Conservation (phyloP, 1,140 invertebrate species). For the Lasioglossum baleicum region DNA sequence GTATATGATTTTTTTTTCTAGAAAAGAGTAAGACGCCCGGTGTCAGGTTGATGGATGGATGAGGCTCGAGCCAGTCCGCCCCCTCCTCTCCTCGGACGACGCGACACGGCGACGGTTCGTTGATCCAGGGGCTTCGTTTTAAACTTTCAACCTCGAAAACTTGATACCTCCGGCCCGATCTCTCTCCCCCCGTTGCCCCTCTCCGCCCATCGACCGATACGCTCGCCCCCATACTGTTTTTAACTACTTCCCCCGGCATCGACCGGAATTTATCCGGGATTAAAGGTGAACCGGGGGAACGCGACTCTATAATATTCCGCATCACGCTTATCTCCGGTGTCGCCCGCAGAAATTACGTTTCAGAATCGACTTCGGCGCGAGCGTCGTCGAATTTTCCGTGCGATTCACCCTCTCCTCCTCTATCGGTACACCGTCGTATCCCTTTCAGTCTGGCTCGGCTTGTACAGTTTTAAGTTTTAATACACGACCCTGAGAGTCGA, state of each 20-base stretch:
- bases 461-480: not conserved
- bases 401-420: not conserved
- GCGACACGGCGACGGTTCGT: conserved; percentile 66
- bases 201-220: not conserved
- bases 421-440: not conserved
- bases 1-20: conserved; percentile 33
- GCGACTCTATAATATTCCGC: conserved; percentile 19
- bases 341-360: conserved; percentile 53
- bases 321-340: conserved; percentile 45
- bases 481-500: conserved; percentile 2
- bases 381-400: not conserved
- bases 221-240: conserved; percentile 5
- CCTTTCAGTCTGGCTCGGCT: not conserved
- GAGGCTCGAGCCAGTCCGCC: conserved; percentile 18
- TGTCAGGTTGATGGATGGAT: conserved; percentile 57
- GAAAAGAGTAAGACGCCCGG: conserved; percentile 24
- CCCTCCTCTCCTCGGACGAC: conserved; percentile 3
- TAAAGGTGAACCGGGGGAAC: conserved; percentile 15
- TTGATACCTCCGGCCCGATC: not conserved
- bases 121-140: conserved; percentile 51
- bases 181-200: not conserved
- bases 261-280: conserved; percentile 19
- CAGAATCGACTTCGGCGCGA: conserved; percentile 1
- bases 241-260: not conserved
- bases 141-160: conserved; percentile 18